These are phyloP conservation scores for Huso huso DNA, from an alignment of 2,797 vertebrate species.

Conservation along the genomic window DNA sequence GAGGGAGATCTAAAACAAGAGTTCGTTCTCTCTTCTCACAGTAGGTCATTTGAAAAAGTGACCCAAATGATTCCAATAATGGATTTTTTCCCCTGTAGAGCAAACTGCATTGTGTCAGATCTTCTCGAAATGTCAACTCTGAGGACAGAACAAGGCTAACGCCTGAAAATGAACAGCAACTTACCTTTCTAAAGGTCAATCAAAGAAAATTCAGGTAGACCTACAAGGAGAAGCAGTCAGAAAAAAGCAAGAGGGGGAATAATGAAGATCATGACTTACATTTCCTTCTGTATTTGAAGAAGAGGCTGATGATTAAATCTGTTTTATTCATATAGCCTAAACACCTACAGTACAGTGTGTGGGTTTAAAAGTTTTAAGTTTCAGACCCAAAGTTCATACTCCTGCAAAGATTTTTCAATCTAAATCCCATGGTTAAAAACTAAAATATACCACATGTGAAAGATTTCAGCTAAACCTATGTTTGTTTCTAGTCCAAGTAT, in stretches of 20 bases:
- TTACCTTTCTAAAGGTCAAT: slow-evolving; percentile 7
- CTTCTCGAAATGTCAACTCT: slow-evolving; percentile 3
- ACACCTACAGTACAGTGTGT: no score
- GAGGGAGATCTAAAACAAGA: no score
- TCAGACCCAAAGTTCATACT: no score
- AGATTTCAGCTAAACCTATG: no score
- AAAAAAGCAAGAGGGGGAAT: not conserved
- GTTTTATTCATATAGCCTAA: no score
- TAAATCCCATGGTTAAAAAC: no score
- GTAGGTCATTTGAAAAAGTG: not conserved
- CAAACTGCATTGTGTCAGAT: slow-evolving; percentile 6
- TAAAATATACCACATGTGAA: no score
- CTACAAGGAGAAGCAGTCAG: not conserved
- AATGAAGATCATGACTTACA: not conserved
- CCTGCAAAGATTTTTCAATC: no score
- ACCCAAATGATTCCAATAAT: slow-evolving; percentile 1
- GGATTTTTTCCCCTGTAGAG: not conserved
- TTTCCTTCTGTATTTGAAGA: not conserved
- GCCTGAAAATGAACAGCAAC: slow-evolving; percentile 3
- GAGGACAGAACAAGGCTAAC: slow-evolving; percentile 4
- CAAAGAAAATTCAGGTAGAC: not conserved
- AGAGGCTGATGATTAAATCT: not conserved
- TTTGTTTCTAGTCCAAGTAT: no score
- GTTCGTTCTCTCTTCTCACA: no score
- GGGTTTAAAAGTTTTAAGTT: no score